A percentile compares a stretch with the other conserved stretches of the same genome.
Conservation (phyloP, 2,888 invertebrate genomes). For the Caenorhabditis plicata region DNA sequence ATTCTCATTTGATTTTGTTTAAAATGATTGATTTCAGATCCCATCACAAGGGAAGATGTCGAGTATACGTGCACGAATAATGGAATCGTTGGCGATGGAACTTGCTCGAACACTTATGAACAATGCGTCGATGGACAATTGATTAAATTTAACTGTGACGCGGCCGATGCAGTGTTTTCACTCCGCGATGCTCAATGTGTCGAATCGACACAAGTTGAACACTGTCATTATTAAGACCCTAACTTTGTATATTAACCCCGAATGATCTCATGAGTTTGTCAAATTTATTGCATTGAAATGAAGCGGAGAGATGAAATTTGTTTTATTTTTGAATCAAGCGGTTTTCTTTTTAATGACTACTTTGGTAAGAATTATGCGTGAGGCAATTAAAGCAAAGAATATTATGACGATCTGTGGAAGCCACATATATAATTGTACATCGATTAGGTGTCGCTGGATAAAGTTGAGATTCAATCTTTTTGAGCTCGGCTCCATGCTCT, state of each 20-base stretch:
- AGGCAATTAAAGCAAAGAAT: no score
- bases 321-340: no score
- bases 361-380: no score
- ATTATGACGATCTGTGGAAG: no score
- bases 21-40: constrained; percentile 3
- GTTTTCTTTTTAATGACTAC: no score
- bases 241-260: no score
- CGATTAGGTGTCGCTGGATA: background rate
- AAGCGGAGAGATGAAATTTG: no score
- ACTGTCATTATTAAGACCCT: no score
- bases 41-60: constrained; percentile 6
- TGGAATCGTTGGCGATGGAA: constrained; percentile 11
- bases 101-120: constrained; percentile 14
- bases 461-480: background rate
- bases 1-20: constrained; percentile 1
- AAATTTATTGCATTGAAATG: no score
- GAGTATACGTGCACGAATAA: constrained; percentile 17
- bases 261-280: no score
- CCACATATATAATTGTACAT: background rate
- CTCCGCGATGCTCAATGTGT: constrained; percentile 13
- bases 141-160: constrained; percentile 20
- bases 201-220: constrained; percentile 8
- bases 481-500: constrained; percentile 11
- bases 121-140: constrained; percentile 13
- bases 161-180: constrained; percentile 15